A percentile compares a stretch with the other conserved stretches of the same genome.
These are phyloP conservation scores for Halcyon malimbica DNA, from an alignment of 2,113 vertebrate species.

Conservation along the genomic window DNA sequence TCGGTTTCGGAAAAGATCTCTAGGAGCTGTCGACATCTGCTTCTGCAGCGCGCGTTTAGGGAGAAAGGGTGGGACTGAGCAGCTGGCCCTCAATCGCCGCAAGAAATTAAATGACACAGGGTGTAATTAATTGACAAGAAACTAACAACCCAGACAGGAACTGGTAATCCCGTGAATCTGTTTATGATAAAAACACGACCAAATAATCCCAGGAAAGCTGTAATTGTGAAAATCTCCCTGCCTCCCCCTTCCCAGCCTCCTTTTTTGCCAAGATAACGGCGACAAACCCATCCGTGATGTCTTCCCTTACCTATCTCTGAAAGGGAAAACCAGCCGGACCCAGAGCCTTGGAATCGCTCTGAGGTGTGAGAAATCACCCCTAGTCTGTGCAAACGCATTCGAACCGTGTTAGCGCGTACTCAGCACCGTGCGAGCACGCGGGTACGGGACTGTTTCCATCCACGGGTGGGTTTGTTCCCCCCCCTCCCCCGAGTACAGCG, in stretches of 20 bases:
- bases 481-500: no score
- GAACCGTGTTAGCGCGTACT: neutral
- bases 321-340: slow-evolving; percentile 24
- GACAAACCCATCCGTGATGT: neutral
- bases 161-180: slow-evolving; percentile 39
- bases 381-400: neutral
- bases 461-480: neutral
- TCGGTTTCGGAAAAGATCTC: slow-evolving; percentile 18
- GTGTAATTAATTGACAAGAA: slow-evolving; percentile 49
- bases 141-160: slow-evolving; percentile 14
- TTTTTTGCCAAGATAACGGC: slow-evolving; percentile 15
- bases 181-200: neutral
- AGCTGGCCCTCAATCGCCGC: slow-evolving; percentile 27
- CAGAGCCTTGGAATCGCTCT: neutral
- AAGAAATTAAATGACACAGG: slow-evolving; percentile 13
- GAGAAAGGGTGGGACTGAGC: slow-evolving; percentile 22
- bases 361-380: neutral
- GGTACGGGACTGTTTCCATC: neutral
- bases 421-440: neutral
- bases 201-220: slow-evolving; percentile 29
- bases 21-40: slow-evolving; percentile 44
- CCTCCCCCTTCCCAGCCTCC: slow-evolving; percentile 38
- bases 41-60: slow-evolving; percentile 11
- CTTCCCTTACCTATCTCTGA: slow-evolving; percentile 26
- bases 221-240: slow-evolving; percentile 25